Percentiles rank a stretch among this genome's conserved stretches.
Conservation (phyloP, 2,113 vertebrate species). For the Eclectus roratus region DNA sequence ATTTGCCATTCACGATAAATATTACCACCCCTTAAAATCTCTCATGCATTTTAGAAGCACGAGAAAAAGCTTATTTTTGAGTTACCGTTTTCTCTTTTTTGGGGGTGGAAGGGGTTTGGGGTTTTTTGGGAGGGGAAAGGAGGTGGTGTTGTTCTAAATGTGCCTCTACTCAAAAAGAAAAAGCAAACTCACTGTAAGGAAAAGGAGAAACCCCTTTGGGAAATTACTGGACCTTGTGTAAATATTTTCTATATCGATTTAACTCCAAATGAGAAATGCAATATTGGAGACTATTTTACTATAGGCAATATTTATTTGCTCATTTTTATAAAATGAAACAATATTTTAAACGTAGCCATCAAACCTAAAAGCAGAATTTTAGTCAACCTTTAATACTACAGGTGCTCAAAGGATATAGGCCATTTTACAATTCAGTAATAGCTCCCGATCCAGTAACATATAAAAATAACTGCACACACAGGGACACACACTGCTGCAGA, state of each 20-base stretch:
- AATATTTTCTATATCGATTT: not conserved
- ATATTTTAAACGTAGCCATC: not conserved
- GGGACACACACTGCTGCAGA: not conserved
- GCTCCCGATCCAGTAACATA: not conserved
- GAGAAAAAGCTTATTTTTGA: not conserved
- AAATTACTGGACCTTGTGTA: not conserved
- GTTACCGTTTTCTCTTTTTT: not conserved
- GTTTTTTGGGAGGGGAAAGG: not conserved
- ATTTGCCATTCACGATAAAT: not conserved
- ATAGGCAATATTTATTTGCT: not conserved
- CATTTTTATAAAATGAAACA: not conserved
- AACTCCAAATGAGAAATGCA: not conserved
- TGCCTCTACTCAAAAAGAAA: not conserved
- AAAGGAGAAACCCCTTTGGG: not conserved
- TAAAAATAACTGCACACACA: not conserved
- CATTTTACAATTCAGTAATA: not conserved
- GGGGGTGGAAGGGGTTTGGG: not conserved
- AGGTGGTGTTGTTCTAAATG: not conserved
- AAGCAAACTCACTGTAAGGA: not conserved
- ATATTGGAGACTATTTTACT: not conserved
- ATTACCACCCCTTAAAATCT: not conserved
- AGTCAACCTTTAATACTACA: not conserved
- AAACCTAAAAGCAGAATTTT: not conserved
- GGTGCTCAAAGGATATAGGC: not conserved
- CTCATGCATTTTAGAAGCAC: not conserved